Percentiles rank a stretch among this genome's conserved stretches.
phyloP scores from a whole-genome alignment of 2,113 vertebrate genomes.

The Onychostoma macrolepis region DNA sequence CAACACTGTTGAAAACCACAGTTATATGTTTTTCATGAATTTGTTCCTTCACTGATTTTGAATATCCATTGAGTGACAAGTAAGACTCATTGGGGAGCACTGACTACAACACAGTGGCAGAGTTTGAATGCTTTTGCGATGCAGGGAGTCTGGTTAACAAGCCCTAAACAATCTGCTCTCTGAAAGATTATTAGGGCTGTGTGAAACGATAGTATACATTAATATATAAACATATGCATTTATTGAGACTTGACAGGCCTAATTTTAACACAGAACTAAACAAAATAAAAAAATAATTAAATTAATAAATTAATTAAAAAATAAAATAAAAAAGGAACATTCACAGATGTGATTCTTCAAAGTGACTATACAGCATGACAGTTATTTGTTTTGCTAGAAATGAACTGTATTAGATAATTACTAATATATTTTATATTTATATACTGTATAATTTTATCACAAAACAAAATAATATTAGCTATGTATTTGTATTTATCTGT shows the following conservation, averaged over 20 bases:
- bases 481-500: too few species aligned
- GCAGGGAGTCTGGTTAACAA: slow-evolving; percentile 32
- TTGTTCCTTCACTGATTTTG: neutral
- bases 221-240: neutral
- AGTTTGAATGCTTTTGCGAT: slow-evolving; percentile 2
- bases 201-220: neutral
- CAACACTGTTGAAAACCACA: slow-evolving; percentile 7
- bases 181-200: neutral
- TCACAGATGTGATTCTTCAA: too few species aligned
- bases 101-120: neutral
- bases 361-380: too few species aligned
- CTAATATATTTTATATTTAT: too few species aligned
- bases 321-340: neutral
- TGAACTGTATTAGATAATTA: too few species aligned
- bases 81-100: slow-evolving; percentile 20
- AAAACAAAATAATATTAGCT: neutral
- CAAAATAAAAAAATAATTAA: too few species aligned
- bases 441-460: too few species aligned
- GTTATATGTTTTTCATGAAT: neutral
- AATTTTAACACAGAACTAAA: neutral
- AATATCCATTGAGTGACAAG: slow-evolving; percentile 10
- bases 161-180: neutral
- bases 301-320: too few species aligned
- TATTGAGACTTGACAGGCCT: neutral
- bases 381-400: too few species aligned